phyloP scores from a whole-genome alignment of 1,140 invertebrate species.

The Dolichoris vasculosae region DNA sequence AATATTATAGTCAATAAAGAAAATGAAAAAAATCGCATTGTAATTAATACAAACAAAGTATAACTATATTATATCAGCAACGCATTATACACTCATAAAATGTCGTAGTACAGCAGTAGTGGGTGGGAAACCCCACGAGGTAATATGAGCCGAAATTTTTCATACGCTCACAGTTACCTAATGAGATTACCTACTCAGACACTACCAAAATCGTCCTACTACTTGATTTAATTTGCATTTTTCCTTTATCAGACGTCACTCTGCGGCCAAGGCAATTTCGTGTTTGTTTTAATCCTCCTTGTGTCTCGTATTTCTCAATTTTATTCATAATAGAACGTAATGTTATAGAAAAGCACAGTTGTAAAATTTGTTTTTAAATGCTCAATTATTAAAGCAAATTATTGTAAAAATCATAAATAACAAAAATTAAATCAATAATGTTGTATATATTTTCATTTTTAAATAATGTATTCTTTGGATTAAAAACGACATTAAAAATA shows the following conservation, averaged over 20 bases:
- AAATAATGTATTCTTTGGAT: background rate
- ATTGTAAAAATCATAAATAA: background rate
- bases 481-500: background rate
- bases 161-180: constrained; percentile 90
- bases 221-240: constrained; percentile 10
- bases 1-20: constrained; percentile 2
- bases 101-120: constrained; percentile 70
- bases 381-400: constrained; percentile 32
- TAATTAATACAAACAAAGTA: background rate
- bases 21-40: background rate
- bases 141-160: constrained; percentile 79
- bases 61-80: background rate
- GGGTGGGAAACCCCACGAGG: constrained; percentile 83
- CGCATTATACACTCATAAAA: constrained; percentile 33
- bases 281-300: constrained; percentile 53
- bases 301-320: constrained; percentile 55
- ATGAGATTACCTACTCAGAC: constrained; percentile 86
- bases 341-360: background rate
- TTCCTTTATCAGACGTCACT: constrained; percentile 30
- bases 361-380: background rate
- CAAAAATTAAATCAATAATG: background rate
- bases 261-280: constrained; percentile 22
- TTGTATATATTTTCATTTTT: background rate
- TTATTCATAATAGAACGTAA: constrained; percentile 26
- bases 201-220: constrained; percentile 65